Base-by-base conservation (phyloP, 2,113 vertebrate genomes). In the Embiotoca jacksoni region DNA sequence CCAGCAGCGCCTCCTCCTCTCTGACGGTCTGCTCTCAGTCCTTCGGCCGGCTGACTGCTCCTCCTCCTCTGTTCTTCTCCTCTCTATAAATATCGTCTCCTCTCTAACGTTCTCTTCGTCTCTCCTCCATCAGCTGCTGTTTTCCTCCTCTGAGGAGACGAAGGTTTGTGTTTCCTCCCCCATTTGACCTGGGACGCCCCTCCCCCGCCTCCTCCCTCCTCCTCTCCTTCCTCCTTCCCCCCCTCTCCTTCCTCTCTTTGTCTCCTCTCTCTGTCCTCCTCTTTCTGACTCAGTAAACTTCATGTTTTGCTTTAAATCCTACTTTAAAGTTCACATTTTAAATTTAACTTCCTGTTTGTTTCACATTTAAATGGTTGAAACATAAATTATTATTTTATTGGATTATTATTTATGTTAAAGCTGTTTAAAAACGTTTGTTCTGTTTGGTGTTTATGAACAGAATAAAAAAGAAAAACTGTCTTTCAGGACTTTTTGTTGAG, bases 201-300 rank as follows among this genome's bases (percentile, higher is more conserved):
- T 72, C 82, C 74, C 78, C 82, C 64, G 80, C 61, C 79, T 66
- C 63, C 75, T 47, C 52, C 23, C 39, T 31, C 60, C 75, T 58
- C 54, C 60, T 56, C 72, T 30, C 70, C 76, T 81, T 59, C 52
- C 59, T 59, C 66, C 23, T 80, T 75, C 55, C 70, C 72, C 84
- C 69, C 76, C 66, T 73, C 68, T 80, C 84, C 56, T 86, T 86
- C 88, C 88, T 88, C 84, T 82, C 83, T 87, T 82, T 90, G 85
- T 90, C 90, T 81, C 78, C 57, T 85, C 77, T 70, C 15, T 7
- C 41, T 36, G 37, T 67, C 65, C 52, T 49, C 52, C 13, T 0
- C 56, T 32, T 31, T 44, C 23, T 11, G 23, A 23, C 23, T 23
- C 23, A 23, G 23, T 23, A 23, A 23, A 23, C 10, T 41, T 41